Conservation (phyloP, 2,888 invertebrate species). For the Dasysyrphus tricinctus region DNA sequence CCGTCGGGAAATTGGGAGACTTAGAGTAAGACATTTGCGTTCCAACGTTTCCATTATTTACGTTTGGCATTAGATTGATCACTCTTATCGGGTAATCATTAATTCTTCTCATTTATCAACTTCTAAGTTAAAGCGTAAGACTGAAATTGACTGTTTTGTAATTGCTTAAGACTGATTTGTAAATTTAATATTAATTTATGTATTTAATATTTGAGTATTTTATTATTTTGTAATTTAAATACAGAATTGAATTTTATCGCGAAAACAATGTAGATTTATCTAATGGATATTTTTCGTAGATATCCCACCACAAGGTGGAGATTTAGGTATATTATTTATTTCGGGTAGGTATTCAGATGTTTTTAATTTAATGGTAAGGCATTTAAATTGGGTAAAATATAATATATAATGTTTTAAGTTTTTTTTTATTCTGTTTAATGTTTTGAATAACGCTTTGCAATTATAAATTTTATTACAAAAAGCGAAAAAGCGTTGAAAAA, state of each 20-base stretch:
- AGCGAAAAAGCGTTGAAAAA: conserved; percentile 34
- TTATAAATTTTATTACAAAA: conserved; percentile 16
- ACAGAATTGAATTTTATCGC: neutral
- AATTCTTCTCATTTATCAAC: no score
- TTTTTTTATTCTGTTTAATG: conserved; percentile 17
- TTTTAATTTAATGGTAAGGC: neutral
- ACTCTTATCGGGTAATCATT: no score
- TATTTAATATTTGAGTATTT: no score
- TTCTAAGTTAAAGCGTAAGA: no score
- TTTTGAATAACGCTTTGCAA: conserved; percentile 28
- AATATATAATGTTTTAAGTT: conserved; percentile 11
- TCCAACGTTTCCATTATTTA: no score
- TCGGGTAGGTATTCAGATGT: neutral
- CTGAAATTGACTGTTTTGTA: no score
- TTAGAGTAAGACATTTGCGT: no score
- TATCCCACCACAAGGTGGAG: neutral
- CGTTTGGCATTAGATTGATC: no score
- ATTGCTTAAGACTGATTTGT: no score
- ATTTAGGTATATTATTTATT: neutral
- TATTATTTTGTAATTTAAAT: no score
- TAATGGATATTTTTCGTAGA: conserved; percentile 22
- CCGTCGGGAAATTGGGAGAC: no score
- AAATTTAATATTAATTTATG: no score
- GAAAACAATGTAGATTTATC: conserved; percentile 59
- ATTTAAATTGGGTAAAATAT: neutral